Evolutionary conservation across 2,888 invertebrate genomes (phyloP), one percentile per base, ranked within the genome.

Genomic region (Ferdinandea cuprea): DNA sequence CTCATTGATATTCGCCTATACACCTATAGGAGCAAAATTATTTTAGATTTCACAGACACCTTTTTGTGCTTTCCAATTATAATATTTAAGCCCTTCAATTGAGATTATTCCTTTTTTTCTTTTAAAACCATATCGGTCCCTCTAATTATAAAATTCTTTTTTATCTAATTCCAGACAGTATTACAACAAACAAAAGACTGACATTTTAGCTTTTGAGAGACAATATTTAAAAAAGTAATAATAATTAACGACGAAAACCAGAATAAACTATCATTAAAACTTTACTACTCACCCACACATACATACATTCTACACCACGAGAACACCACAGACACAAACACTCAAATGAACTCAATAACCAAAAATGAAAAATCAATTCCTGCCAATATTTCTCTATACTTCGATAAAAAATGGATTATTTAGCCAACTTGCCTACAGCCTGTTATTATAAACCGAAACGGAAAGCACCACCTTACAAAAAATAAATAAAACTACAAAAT

Each of bases 171-270:
- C 15, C 85, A 86, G 86, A 74, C 86, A 87, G 86, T 85, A 68
- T 78, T 85, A 85, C 85, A 83, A 86, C 85, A 86, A 86, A 90
- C 88, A 90, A 90, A 91, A 91, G 91, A 91, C 91, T 91, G 91
- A 91, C 89, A 88, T 90, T 91, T 90, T 90, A 90, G 90, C 90
- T 91, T 90, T 91, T 90, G 88, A 90, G 88, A 87, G 91, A 91
- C 90, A 91, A 91, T 91, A 91, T 91, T 89, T 89, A 88, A 86
- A 87, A 73, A 74, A 81, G 72, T 76, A 78, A 42, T 65, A 76
- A 63, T 54, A 68, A 72, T 42, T 50, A 68, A 72, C 46, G 73
- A 83, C 37, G 46, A 78, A 73, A n/a, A 76, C 59, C 46, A 72
- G 68, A 83, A 65, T 46, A 78, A 71, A 69, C 63, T 72, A 59